These are phyloP conservation scores for Aix galericulata DNA, from an alignment of 2,113 vertebrate genomes.

Conservation along the genomic window DNA sequence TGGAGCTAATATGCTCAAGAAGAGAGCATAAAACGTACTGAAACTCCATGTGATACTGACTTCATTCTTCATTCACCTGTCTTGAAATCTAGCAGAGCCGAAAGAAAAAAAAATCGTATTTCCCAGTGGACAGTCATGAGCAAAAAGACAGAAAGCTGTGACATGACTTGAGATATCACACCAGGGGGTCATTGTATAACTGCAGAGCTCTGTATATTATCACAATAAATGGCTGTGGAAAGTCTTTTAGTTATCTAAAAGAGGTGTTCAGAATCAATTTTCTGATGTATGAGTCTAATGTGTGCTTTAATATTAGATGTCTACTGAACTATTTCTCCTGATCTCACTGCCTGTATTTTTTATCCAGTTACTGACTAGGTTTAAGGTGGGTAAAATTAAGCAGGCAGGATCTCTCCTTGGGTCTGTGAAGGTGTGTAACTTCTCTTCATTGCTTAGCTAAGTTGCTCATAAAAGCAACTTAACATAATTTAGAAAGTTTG, in stretches of 20 bases:
- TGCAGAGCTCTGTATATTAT: background rate
- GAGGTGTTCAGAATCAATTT: background rate
- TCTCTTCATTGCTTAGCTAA: background rate
- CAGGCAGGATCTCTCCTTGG: background rate
- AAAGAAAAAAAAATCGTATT: background rate
- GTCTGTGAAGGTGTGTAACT: background rate
- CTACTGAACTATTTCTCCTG: background rate
- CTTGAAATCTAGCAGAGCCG: background rate
- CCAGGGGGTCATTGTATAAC: background rate
- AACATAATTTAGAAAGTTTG: background rate
- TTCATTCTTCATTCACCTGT: constrained; percentile 1
- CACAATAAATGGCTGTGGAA: background rate
- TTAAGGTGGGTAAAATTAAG: background rate
- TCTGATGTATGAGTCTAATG: background rate
- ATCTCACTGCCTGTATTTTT: background rate
- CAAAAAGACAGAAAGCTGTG: constrained; percentile 7
- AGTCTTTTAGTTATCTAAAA: background rate
- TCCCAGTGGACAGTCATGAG: background rate
- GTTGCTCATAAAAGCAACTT: background rate
- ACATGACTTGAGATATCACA: background rate
- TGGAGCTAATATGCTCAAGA: background rate
- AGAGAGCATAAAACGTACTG: background rate
- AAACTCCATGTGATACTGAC: background rate
- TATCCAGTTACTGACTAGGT: background rate
- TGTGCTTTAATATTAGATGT: background rate